A percentile compares a stretch with the other conserved stretches of the same genome.
Evolutionary conservation across 2,113 vertebrate species (phyloP).

Genomic region (Copsychus sechellarum): DNA sequence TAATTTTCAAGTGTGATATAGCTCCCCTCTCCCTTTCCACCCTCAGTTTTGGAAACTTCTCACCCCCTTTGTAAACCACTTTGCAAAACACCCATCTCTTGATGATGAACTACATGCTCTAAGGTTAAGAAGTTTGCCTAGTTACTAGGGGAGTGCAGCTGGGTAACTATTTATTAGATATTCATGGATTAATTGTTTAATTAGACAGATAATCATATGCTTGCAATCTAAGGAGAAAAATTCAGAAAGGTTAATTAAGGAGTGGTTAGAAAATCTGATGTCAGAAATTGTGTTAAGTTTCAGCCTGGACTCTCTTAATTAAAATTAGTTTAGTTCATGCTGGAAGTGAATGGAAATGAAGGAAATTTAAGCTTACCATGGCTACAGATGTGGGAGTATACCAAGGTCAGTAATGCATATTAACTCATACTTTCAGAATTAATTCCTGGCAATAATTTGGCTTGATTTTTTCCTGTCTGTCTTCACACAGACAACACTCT

Average conservation of each 20-base stretch:
- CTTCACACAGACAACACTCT: background rate
- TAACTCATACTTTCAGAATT: background rate
- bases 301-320: background rate
- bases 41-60: background rate
- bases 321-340: background rate
- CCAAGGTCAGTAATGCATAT: background rate
- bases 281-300: background rate
- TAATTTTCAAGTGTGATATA: background rate
- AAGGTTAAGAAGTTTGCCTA: background rate
- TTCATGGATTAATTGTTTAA: background rate
- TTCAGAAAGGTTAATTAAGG: background rate
- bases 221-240: background rate
- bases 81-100: background rate
- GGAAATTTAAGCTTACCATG: background rate
- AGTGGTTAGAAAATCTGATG: background rate
- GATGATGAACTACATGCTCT: background rate
- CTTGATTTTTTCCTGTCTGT: background rate
- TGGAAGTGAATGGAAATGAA: background rate
- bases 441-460: background rate
- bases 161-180: background rate
- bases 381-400: background rate
- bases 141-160: background rate
- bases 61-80: background rate
- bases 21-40: background rate
- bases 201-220: background rate